Evolutionary conservation across 2,797 vertebrate species (phyloP).

Genomic region (Poecilia wingei): DNA sequence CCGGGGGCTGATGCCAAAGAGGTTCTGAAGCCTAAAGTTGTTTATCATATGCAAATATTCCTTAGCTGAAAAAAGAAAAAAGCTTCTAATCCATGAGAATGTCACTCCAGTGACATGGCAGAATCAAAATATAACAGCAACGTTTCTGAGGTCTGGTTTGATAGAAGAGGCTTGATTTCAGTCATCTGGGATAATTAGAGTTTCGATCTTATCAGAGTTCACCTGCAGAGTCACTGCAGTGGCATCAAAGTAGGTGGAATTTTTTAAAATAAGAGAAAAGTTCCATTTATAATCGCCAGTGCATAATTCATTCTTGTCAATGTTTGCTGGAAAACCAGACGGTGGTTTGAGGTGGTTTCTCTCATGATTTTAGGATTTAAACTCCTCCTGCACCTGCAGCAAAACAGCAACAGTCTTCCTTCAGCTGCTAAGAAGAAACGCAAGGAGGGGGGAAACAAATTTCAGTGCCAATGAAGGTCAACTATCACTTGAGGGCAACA

Average conservation of each 20-base stretch:
- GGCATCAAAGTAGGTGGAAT: neutral
- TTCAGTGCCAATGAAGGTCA: constrained; percentile 47
- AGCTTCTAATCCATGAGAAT: no score
- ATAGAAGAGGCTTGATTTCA: no score
- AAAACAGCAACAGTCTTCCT: neutral
- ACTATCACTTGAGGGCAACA: constrained; percentile 33
- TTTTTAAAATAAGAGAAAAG: neutral
- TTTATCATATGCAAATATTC: no score
- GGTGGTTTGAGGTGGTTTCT: no score
- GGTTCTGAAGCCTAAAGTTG: no score
- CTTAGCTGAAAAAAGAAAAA: no score
- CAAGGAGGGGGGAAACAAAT: neutral
- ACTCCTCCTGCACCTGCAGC: neutral
- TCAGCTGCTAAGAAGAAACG: neutral
- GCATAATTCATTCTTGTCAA: neutral
- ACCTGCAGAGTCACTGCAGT: neutral
- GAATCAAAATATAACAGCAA: no score
- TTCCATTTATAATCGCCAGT: neutral
- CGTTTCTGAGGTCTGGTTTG: no score
- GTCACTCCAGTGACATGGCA: no score
- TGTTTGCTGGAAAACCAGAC: neutral
- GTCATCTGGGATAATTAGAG: neutral
- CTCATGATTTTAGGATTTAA: neutral
- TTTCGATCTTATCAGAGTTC: neutral
- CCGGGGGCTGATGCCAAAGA: no score